These are phyloP conservation scores for Micrasema longulum DNA, from an alignment of 1,140 invertebrate genomes.

Conservation along the genomic window DNA sequence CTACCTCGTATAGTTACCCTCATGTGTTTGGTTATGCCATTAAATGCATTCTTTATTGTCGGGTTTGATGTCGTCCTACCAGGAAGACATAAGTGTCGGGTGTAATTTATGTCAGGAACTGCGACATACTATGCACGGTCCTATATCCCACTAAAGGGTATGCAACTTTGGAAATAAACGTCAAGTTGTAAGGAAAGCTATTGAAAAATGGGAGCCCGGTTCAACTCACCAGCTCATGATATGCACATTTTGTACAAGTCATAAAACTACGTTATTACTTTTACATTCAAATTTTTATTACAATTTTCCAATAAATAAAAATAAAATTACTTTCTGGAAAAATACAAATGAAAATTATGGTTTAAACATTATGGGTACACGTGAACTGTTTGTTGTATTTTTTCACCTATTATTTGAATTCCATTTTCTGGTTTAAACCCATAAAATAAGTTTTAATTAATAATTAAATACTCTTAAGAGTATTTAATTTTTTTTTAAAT, in stretches of 20 bases:
- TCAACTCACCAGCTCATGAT: not conserved
- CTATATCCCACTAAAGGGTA: not conserved
- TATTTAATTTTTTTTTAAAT: too few relatives aligned
- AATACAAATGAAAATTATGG: too few relatives aligned
- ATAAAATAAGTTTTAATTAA: too few relatives aligned
- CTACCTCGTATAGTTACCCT: constrained; percentile 1
- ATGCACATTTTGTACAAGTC: not conserved
- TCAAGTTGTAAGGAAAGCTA: constrained; percentile 10
- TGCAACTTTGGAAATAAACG: constrained; percentile 25
- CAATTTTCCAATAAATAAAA: too few relatives aligned
- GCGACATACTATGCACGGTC: not conserved
- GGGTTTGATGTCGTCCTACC: constrained; percentile 26
- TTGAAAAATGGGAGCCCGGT: constrained; percentile 18
- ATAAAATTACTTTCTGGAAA: not conserved
- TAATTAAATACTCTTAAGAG: too few relatives aligned
- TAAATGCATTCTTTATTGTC: constrained; percentile 33
- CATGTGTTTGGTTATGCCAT: constrained; percentile 17
- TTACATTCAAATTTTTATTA: constrained; percentile 3
- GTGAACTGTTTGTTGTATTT: too few relatives aligned
- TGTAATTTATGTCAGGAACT: constrained; percentile 27
- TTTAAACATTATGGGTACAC: too few relatives aligned
- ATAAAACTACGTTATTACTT: constrained; percentile 9
- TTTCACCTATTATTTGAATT: too few relatives aligned
- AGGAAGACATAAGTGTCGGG: constrained; percentile 34
- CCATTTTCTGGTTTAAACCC: too few relatives aligned